These are phyloP conservation scores for Apteryx owenii DNA, from an alignment of 2,113 vertebrate genomes.

Conservation along the genomic window DNA sequence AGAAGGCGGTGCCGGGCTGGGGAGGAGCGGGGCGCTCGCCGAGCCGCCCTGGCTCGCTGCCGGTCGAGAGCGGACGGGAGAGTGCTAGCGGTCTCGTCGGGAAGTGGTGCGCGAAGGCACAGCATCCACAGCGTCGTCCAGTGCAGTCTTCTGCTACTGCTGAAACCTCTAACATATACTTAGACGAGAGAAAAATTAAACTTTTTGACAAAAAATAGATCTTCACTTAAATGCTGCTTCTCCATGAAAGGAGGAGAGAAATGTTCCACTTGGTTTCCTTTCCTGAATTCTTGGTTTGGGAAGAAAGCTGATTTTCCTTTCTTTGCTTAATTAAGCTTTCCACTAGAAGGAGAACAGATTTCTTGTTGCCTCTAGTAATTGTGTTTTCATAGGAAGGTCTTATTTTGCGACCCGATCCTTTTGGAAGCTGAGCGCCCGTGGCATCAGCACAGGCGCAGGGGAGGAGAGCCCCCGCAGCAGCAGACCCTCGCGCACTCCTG, in stretches of 20 bases:
- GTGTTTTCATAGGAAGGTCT: not conserved
- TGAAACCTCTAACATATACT: not conserved
- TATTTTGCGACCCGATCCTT: not conserved
- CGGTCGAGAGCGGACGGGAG: not conserved
- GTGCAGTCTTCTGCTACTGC: not conserved
- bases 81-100: not conserved
- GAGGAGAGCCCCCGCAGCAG: not conserved
- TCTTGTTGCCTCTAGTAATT: fast-evolving
- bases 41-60: fast-evolving
- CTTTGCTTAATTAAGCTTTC: not conserved
- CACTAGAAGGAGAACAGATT: not conserved
- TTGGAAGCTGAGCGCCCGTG: not conserved
- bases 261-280: not conserved
- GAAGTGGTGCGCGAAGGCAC: not conserved
- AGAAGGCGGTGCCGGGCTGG: too few species aligned
- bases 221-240: not conserved
- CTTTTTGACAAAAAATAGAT: not conserved
- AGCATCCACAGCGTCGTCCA: not conserved
- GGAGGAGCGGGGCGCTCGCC: not conserved
- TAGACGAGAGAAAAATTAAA: not conserved
- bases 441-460: fast-evolving
- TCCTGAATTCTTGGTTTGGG: not conserved
- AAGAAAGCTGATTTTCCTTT: not conserved
- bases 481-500: not conserved
- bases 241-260: not conserved